Evolutionary conservation across 2,888 invertebrate species (phyloP).

Genomic region (Trissoscelio sp.): DNA sequence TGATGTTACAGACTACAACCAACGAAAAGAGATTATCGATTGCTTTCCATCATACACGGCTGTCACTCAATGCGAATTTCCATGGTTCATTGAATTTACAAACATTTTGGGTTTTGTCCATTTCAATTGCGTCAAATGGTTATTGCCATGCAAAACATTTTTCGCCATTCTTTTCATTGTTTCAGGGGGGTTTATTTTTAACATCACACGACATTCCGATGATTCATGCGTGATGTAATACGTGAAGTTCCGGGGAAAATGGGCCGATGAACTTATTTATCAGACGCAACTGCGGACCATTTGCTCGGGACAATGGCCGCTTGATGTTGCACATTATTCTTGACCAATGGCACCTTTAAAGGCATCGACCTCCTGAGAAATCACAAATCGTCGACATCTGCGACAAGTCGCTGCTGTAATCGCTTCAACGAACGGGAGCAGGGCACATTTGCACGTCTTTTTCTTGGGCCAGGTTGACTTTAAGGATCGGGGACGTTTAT

Average conservation of each 20-base stretch:
- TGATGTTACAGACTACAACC: background rate
- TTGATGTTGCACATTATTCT: slow-evolving; percentile 18
- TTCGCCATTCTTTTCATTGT: background rate
- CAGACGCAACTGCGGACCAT: background rate
- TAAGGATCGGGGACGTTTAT: slow-evolving; percentile 2
- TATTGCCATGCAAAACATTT: background rate
- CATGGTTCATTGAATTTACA: slow-evolving; percentile 22
- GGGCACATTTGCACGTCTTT: background rate
- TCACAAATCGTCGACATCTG: slow-evolving; percentile 2
- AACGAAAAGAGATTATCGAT: background rate
- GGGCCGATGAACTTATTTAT: background rate
- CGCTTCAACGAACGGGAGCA: background rate
- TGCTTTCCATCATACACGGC: background rate
- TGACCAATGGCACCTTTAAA: slow-evolving; percentile 29
- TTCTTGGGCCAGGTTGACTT: background rate
- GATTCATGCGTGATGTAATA: background rate
- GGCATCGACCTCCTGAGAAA: slow-evolving; percentile 26
- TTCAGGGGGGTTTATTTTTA: background rate
- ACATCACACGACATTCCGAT: no score
- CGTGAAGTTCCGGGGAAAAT: background rate
- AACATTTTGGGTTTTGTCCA: slow-evolving; percentile 8
- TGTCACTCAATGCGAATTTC: slow-evolving; percentile 27
- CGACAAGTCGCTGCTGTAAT: background rate
- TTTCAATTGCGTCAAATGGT: background rate
- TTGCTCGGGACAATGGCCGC: background rate